Base-by-base conservation (phyloP, 2,113 vertebrate genomes). In the Ciconia boyciana region DNA sequence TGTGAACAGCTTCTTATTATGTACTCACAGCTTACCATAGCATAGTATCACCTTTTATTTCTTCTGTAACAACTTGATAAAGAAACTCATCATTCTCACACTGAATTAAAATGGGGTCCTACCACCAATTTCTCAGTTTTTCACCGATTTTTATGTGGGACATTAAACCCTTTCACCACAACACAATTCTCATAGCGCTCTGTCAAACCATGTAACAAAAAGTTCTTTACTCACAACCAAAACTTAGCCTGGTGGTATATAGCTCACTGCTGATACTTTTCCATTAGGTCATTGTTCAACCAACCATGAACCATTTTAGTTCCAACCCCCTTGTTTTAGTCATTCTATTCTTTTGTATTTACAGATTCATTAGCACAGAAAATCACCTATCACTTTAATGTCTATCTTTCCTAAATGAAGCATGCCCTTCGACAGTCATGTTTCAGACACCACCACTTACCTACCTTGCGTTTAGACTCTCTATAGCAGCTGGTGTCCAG, bases 341-440 rank as follows among this genome's bases (percentile, higher is more conserved):
- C 48, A n/a, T 36, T 72, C 26, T 44, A 10, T 13, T 41, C 4
- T 49, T 82, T 43, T 16, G 22, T 43, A 65, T 60, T 51, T 51
- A 62, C 13, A 57, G 34, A 36, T 16, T 69, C 44, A 48, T 61
- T 34, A 48, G 24, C 58, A 57, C 57, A 91, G 34, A 44, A 72
- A 65, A 54, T 16, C 32, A 55, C 41, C 9, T 7, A 4, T 51
- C 36, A 41, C 15, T 66, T 39, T 7, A 13, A 24, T 49, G 61
- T 39, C 62, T 58, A 0, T 10, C 18, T 82, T 74, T 62, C 55
- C 48, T 28, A 15, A 68, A 55, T 2, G 6, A 16, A 87, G 14
- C n/a, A 57, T 20, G 22, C 15, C 11, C 31, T 93, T 58, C 0
- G 0, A 31, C 28, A 79, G n/a, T 32, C 5, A 2, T 10, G 16